Evolutionary conservation across 2,888 invertebrate genomes (phyloP).

Genomic region (Drosophila acutilabella): DNA sequence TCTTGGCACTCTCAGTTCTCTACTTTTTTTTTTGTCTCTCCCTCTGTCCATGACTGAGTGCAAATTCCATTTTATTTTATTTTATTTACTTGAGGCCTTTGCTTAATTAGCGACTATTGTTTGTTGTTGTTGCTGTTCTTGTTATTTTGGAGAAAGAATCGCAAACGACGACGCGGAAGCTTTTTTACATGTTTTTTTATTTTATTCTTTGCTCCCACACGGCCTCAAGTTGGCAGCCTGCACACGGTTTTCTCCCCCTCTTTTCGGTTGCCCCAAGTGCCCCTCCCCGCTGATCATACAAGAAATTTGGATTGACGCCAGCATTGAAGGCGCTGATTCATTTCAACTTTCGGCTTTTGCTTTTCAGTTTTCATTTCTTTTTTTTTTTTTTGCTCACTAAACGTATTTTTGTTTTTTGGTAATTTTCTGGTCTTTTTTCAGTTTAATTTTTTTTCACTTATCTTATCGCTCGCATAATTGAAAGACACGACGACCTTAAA

Average conservation of each 20-base stretch:
- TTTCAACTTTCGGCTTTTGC: slow-evolving; percentile 32
- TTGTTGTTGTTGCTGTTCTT: slow-evolving; percentile 4
- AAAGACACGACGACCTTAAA: slow-evolving; percentile 62
- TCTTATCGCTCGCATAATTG: slow-evolving; percentile 64
- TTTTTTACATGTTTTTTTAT: background rate
- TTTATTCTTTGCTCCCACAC: slow-evolving; percentile 49
- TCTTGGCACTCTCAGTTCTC: background rate
- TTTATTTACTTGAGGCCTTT: slow-evolving; percentile 68
- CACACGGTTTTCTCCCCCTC: slow-evolving; percentile 9
- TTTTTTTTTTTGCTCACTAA: background rate
- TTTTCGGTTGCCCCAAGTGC: background rate
- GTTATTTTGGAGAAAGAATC: slow-evolving; percentile 29
- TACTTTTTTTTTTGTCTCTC: background rate
- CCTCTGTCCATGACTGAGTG: slow-evolving; percentile 43
- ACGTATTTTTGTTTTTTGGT: slow-evolving; percentile 4
- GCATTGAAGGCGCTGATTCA: slow-evolving; percentile 52
- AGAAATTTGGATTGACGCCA: slow-evolving; percentile 51
- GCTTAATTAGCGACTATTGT: slow-evolving; percentile 70
- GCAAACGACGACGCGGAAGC: slow-evolving; percentile 43
- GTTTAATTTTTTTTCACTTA: slow-evolving; percentile 39
- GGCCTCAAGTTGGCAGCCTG: slow-evolving; percentile 38
- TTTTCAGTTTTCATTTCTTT: slow-evolving; percentile 25
- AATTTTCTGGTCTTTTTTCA: background rate
- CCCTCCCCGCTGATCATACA: background rate
- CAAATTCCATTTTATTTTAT: slow-evolving; percentile 58